A percentile compares a stretch with the other conserved stretches of the same genome.
Evolutionary conservation across 2,888 invertebrate species (phyloP).

Genomic region (Trilocha varians): DNA sequence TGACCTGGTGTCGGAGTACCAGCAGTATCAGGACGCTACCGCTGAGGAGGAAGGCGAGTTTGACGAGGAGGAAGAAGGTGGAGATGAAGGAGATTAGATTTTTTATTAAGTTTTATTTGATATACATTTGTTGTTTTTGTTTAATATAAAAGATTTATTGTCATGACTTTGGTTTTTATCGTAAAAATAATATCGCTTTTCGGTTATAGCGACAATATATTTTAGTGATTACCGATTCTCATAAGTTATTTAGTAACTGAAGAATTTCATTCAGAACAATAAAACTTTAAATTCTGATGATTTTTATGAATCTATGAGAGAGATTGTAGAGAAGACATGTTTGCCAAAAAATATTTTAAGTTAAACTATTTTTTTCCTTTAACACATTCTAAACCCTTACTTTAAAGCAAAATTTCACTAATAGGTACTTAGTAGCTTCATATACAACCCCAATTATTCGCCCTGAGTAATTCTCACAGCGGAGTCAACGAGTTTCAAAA

Average conservation of each 20-base stretch:
- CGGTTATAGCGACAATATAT: too few relatives aligned
- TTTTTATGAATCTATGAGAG: slow-evolving; percentile 9
- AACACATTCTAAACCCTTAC: slow-evolving; percentile 4
- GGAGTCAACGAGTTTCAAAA: slow-evolving; percentile 35
- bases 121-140: slow-evolving; percentile 16
- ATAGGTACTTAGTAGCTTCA: slow-evolving; percentile 4
- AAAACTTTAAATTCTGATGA: background rate
- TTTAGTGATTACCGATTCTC: too few relatives aligned
- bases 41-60: slow-evolving; percentile 71
- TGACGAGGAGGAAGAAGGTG: slow-evolving; percentile 69
- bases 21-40: slow-evolving; percentile 79
- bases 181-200: too few relatives aligned
- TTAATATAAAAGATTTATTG: too few relatives aligned
- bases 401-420: background rate
- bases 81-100: slow-evolving; percentile 70
- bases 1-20: slow-evolving; percentile 83
- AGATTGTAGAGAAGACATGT: slow-evolving; percentile 9
- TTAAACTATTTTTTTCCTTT: too few relatives aligned
- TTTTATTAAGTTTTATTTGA: slow-evolving; percentile 35
- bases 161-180: too few relatives aligned
- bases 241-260: too few relatives aligned
- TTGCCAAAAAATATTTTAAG: too few relatives aligned
- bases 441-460: slow-evolving; percentile 27
- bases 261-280: too few relatives aligned
- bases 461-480: slow-evolving; percentile 40